Conservation (phyloP, 2,113 vertebrate genomes). For the Prinia subflava region DNA sequence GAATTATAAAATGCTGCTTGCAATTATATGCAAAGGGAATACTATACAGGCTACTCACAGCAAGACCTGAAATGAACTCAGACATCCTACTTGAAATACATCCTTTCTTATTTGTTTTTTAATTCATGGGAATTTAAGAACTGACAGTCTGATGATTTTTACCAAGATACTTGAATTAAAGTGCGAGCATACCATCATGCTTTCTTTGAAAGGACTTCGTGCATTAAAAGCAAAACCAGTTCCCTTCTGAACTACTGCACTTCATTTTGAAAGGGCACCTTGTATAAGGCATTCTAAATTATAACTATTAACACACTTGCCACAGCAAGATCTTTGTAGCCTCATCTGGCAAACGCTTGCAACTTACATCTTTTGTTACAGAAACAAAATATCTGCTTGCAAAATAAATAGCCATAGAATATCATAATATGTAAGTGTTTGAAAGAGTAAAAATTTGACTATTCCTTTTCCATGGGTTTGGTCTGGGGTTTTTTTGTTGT, state of each 20-base stretch:
- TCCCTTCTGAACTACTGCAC: neutral
- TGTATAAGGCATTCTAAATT: neutral
- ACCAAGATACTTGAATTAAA: neutral
- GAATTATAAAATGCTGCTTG: constrained; percentile 27
- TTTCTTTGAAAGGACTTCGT: neutral
- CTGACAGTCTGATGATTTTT: neutral
- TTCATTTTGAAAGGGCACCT: neutral
- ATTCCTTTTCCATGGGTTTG: neutral
- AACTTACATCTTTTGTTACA: neutral
- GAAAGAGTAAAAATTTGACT: neutral
- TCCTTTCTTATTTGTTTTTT: neutral
- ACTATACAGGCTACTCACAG: constrained; percentile 54
- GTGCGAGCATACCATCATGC: neutral
- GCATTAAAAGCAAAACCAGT: neutral
- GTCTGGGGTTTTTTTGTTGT: fast-evolving
- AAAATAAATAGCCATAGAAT: neutral
- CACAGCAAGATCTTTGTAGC: neutral
- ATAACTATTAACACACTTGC: neutral
- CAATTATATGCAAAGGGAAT: constrained; percentile 68
- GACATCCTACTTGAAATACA: neutral
- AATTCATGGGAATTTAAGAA: constrained; percentile 23
- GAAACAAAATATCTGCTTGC: neutral
- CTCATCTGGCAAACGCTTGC: neutral
- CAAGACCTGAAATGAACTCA: constrained; percentile 71
- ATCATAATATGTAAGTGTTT: neutral